Percentiles rank a stretch among this genome's conserved stretches.
These are phyloP conservation scores for Craniophora ligustri DNA, from an alignment of 2,888 invertebrate genomes.

Conservation along the genomic window DNA sequence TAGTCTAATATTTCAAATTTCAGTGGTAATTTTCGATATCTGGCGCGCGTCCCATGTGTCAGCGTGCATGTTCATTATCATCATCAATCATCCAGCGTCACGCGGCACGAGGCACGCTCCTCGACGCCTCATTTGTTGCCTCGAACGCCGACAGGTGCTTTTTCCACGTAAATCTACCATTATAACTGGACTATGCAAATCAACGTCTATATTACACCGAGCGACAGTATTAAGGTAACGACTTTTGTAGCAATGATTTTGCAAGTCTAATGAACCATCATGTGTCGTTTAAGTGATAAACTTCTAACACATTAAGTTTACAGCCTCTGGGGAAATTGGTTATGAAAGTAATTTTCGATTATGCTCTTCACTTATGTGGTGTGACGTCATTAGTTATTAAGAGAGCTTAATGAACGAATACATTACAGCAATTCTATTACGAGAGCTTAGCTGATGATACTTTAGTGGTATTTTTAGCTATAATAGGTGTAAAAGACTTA, in stretches of 20 bases:
- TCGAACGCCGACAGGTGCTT: constrained; percentile 51
- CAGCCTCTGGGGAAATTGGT: constrained; percentile 24
- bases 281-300: constrained; percentile 35
- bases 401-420: constrained; percentile 7
- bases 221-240: constrained; percentile 41
- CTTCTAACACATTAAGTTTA: constrained; percentile 8
- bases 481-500: neutral
- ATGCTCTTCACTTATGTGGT: constrained; percentile 15
- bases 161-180: constrained; percentile 42
- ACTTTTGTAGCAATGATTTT: constrained; percentile 21
- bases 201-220: constrained; percentile 28
- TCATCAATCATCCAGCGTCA: constrained; percentile 82
- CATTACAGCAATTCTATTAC: constrained; percentile 28
- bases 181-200: constrained; percentile 55
- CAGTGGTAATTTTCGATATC: constrained; percentile 52
- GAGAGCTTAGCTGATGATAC: constrained; percentile 5
- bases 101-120: constrained; percentile 65
- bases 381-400: constrained; percentile 4
- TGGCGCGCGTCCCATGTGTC: constrained; percentile 46
- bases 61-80: constrained; percentile 59
- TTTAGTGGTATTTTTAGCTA: constrained; percentile 12
- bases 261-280: constrained; percentile 30
- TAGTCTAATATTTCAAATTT: too few species aligned
- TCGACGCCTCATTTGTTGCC: constrained; percentile 69
- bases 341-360: constrained; percentile 31